Base-by-base conservation (phyloP, 2,113 vertebrate genomes). In the Polyodon spathula region DNA sequence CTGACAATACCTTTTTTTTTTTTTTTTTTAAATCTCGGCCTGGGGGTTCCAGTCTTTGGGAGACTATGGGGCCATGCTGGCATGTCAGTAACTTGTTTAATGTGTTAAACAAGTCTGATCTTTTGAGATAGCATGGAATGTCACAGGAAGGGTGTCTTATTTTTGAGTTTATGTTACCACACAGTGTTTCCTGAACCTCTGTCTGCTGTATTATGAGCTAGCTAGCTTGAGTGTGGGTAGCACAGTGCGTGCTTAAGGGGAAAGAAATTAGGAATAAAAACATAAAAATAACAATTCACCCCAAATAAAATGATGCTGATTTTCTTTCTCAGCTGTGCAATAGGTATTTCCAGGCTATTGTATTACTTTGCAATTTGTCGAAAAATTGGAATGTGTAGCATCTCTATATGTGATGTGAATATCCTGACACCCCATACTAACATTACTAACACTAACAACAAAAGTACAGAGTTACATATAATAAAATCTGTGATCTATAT, bases 111-210 rank as follows among this genome's bases (percentile, higher is more conserved):
- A 17, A 37, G 16, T 17, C 52, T 9, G 50, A 66, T 67, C 64
- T 62, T 81, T 72, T 70, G 66, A 69, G 62, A 75, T 64, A 61
- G 39, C 1, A 8, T 75, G 70, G 70, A 56, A 71, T 61, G 69
- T 54, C 54, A 37, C 54, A 73, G 81, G 81, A 84, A 83, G 81
- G 83, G 86, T 76, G 78, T 81, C 69, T 77, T 64, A 53, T 70
- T 69, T 70, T 67, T 66, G 43, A 63, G 52, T 39, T 69, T 46
- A 27, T 27, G 61, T 75, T 75, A 77, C 74, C 61, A 66, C 15
- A 12, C n/a, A 37, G 51, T 68, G 67, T 69, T 83, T 84, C 83
- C 81, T 80, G 78, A 63, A 61, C 62, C 61, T 74, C 61, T 27
- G 65, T 52, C 63, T 69, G 77, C 83, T 85, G 83, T 86, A 62